A percentile compares a stretch with the other conserved stretches of the same genome.
phyloP scores from a whole-genome alignment of 2,888 invertebrate species.

The Andricus quercusramuli region DNA sequence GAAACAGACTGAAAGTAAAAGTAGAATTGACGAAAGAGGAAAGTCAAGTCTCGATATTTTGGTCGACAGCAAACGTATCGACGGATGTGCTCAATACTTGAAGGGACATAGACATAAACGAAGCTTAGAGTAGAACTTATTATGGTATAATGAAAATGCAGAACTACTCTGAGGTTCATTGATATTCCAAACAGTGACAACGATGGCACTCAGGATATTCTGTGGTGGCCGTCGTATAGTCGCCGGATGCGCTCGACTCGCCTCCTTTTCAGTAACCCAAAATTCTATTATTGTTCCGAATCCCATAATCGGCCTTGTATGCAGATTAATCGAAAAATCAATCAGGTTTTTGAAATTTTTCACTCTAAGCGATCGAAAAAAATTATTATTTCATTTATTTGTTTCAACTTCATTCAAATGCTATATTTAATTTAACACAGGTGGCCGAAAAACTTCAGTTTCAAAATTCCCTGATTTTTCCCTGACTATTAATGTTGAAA shows the following conservation, averaged over 20 bases:
- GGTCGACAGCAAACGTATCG: slow-evolving; percentile 10
- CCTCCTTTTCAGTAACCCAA: slow-evolving; percentile 61
- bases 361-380: not conserved
- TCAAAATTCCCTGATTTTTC: no score
- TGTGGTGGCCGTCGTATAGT: slow-evolving; percentile 61
- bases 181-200: slow-evolving; percentile 63
- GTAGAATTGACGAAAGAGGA: not conserved
- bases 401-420: not conserved
- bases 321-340: slow-evolving; percentile 43
- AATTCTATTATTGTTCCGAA: slow-evolving; percentile 19
- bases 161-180: slow-evolving; percentile 61
- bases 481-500: no score
- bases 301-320: slow-evolving; percentile 2
- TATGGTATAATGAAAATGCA: slow-evolving; percentile 63
- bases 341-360: slow-evolving; percentile 8
- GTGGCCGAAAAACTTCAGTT: no score
- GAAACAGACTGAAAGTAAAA: slow-evolving; percentile 9
- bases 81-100: slow-evolving; percentile 33
- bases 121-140: slow-evolving; percentile 48
- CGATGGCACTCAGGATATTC: slow-evolving; percentile 60
- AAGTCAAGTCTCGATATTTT: not conserved
- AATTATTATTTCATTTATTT: not conserved
- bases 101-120: slow-evolving; percentile 27
- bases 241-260: slow-evolving; percentile 66
- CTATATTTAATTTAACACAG: not conserved